Evolutionary conservation across 2,113 vertebrate genomes (phyloP).

Genomic region (Grammomys surdaster): DNA sequence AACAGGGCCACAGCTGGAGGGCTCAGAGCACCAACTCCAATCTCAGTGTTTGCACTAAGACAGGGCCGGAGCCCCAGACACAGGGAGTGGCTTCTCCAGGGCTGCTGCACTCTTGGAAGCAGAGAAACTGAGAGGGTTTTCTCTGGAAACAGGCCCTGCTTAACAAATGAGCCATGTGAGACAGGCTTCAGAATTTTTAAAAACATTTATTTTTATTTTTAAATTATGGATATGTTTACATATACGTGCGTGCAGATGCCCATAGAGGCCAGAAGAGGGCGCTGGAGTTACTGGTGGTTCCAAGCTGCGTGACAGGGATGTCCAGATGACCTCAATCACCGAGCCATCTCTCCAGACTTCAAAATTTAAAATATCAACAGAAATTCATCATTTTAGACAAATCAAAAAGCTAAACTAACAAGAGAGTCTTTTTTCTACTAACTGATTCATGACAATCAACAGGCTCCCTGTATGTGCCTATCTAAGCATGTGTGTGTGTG

Average conservation of each 20-base stretch:
- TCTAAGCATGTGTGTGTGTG: neutral
- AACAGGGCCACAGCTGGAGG: neutral
- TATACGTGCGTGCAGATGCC: neutral
- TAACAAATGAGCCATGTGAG: neutral
- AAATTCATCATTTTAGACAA: neutral
- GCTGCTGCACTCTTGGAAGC: neutral
- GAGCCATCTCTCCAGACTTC: neutral
- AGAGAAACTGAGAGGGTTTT: neutral
- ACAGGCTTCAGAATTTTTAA: neutral
- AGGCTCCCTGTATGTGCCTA: neutral
- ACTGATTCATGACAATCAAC: neutral
- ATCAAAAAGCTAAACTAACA: neutral
- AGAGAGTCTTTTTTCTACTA: neutral
- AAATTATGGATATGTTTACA: neutral
- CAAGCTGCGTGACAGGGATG: neutral
- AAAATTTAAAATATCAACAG: neutral
- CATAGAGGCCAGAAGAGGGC: neutral
- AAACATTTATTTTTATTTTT: neutral
- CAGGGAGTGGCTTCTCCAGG: neutral
- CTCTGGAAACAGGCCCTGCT: neutral
- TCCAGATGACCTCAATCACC: too few species aligned
- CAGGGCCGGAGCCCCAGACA: neutral
- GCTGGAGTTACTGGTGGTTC: neutral
- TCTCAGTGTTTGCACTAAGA: neutral
- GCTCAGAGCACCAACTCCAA: neutral